Evolutionary conservation across 2,113 vertebrate species (phyloP).

Genomic region (Ptychochromis oligacanthus): DNA sequence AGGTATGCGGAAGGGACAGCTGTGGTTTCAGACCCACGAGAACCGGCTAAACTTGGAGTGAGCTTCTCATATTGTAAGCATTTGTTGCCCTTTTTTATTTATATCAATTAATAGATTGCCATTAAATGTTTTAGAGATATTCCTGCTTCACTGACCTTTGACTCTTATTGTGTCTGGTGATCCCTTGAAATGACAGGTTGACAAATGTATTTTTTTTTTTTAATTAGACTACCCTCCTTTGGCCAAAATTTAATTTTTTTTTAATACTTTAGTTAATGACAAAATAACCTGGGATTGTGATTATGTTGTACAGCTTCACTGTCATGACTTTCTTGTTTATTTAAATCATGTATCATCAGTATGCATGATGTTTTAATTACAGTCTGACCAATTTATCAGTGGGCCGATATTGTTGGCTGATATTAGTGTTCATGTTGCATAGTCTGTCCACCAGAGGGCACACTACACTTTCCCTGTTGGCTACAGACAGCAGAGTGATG

Average conservation of each 20-base stretch:
- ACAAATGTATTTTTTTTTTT: neutral
- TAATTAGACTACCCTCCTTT: fast-evolving
- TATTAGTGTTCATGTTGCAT: neutral
- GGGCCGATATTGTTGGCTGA: no score
- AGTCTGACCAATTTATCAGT: neutral
- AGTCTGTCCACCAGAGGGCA: neutral
- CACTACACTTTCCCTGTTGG: no score
- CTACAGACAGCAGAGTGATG: neutral
- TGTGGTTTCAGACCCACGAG: slow-evolving; percentile 71
- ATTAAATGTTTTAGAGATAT: neutral
- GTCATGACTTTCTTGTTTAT: neutral
- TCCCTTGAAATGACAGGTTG: neutral
- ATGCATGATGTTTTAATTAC: neutral
- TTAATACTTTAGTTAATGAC: neutral
- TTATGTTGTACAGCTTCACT: neutral
- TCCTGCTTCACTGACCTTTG: neutral
- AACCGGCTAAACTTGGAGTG: slow-evolving; percentile 84
- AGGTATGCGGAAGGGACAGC: slow-evolving; percentile 82
- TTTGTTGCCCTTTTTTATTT: neutral
- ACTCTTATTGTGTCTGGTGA: neutral
- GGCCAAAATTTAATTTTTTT: neutral
- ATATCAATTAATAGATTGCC: neutral
- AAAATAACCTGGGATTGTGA: neutral
- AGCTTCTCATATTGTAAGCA: slow-evolving; percentile 89
- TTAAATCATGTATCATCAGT: neutral